A percentile compares a stretch with the other conserved stretches of the same genome.
phyloP scores from a whole-genome alignment of 2,113 vertebrate species.

The Gobiocypris rarus region DNA sequence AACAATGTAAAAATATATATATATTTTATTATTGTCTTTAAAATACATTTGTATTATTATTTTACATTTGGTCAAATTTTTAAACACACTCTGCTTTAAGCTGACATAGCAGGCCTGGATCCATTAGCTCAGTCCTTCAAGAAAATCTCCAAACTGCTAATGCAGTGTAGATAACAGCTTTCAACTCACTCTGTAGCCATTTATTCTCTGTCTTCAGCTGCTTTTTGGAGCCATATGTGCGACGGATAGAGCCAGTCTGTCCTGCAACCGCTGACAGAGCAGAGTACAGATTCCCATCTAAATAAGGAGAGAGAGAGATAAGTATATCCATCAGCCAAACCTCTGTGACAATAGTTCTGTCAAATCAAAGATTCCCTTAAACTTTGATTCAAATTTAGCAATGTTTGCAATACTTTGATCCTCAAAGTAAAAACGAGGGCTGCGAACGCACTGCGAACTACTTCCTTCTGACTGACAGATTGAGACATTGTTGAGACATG shows the following conservation, averaged over 20 bases:
- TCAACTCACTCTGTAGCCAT: constrained; percentile 81
- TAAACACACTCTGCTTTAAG: not conserved
- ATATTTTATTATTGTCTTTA: too few species aligned
- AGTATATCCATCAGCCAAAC: constrained; percentile 7
- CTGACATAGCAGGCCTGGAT: not conserved
- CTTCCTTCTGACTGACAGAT: constrained; percentile 17
- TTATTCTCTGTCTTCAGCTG: constrained; percentile 79
- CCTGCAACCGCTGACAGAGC: constrained; percentile 73
- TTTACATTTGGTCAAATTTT: not conserved
- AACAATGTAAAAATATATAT: not conserved
- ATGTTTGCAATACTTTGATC: constrained; percentile 7
- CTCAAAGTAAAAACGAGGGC: not conserved
- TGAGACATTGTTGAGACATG: not conserved
- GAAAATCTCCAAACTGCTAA: not conserved
- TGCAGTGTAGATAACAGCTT: constrained; percentile 27
- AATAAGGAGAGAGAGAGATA: constrained; percentile 36
- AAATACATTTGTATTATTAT: not conserved
- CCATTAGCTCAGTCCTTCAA: not conserved
- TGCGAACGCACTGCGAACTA: not conserved
- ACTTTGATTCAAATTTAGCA: constrained; percentile 16
- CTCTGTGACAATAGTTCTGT: not conserved
- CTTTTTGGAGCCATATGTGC: constrained; percentile 76
- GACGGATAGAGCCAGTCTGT: constrained; percentile 73
- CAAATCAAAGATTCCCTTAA: not conserved
- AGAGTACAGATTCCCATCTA: constrained; percentile 81